Percentiles rank a stretch among this genome's conserved stretches.
phyloP scores from a whole-genome alignment of 2,113 vertebrate genomes.

The Phylloscopus trochiloides region DNA sequence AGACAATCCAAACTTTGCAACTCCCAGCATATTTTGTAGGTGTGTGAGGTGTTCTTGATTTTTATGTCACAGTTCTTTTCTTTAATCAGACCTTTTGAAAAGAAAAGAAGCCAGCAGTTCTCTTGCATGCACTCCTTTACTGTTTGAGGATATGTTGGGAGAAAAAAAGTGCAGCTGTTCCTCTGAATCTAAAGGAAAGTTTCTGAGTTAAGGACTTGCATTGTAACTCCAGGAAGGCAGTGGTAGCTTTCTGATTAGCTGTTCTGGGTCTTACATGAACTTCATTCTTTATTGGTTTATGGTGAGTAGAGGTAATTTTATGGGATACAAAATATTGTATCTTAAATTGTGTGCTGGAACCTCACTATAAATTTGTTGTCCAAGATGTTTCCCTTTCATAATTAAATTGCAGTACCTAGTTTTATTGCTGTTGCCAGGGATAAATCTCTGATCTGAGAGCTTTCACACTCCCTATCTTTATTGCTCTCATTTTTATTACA shows the following conservation, averaged over 20 bases:
- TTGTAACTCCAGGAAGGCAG: not conserved
- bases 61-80: not conserved
- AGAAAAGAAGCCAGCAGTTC: not conserved
- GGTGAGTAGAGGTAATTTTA: constrained; percentile 27
- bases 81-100: not conserved
- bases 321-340: constrained; percentile 48
- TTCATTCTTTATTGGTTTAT: constrained; percentile 64
- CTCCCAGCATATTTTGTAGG: not conserved
- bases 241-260: not conserved
- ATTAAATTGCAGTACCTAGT: constrained; percentile 71
- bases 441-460: constrained; percentile 71
- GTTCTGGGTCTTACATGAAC: not conserved
- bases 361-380: constrained; percentile 67
- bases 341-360: constrained; percentile 67
- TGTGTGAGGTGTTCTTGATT: not conserved
- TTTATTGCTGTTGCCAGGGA: constrained; percentile 69
- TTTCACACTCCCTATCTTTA: constrained; percentile 54
- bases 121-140: not conserved
- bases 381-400: constrained; percentile 68
- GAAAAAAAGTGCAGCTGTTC: not conserved
- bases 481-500: constrained; percentile 66
- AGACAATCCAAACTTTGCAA: not conserved
- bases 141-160: not conserved
- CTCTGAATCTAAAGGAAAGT: not conserved
- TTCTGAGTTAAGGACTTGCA: not conserved